Evolutionary conservation across 2,113 vertebrate species (phyloP), one percentile per base, ranked within the genome.

Genomic region (Taxidea taxus): DNA sequence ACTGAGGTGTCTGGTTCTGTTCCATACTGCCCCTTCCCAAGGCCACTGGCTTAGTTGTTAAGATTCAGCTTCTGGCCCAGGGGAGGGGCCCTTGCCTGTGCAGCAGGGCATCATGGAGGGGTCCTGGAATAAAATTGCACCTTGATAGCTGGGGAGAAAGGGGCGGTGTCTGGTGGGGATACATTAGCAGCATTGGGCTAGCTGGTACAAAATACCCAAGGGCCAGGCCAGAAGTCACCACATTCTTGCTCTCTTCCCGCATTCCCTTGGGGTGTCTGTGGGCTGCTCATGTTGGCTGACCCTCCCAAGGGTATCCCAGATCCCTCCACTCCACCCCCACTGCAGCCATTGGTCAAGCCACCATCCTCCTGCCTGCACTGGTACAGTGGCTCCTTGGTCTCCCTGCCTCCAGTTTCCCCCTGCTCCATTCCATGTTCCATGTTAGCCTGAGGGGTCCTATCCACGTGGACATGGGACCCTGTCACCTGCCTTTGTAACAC

Each of bases 241-340:
- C 12, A 2, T 56, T 60, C 34, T 25, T 51, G 72, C 29, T 23
- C 16, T 68, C 66, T 66, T 42, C 25, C n/a, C 25, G 51, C 34
- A 23, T 14, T 15, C 47, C 11, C 7, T 74, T 0, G 0, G 0
- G 18, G 68, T 13, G 29, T 83, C 56, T 16, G 0, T 47, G 37
- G 18, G 23, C 37, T 4, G n/a, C 7, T 72, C 74, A 39, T 16
- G 2, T 51, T 34, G 87, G 44, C 81, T 1, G 0, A 0, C 11
- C 47, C 37, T 60, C 77, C 49, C 39, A 8, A 2, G 68, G 75
- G 39, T 2, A 2, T 72, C 49, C 51, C 81, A 29, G 37, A 10
- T 37, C n/a, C 44, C 56, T 56, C 51, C 44, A 9, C 14, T 10
- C 47, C 2, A 14, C 11, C 47, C 6, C 31, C 0, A 6, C 85